phyloP scores from a whole-genome alignment of 2,797 vertebrate genomes.

The Coreius guichenoti region DNA sequence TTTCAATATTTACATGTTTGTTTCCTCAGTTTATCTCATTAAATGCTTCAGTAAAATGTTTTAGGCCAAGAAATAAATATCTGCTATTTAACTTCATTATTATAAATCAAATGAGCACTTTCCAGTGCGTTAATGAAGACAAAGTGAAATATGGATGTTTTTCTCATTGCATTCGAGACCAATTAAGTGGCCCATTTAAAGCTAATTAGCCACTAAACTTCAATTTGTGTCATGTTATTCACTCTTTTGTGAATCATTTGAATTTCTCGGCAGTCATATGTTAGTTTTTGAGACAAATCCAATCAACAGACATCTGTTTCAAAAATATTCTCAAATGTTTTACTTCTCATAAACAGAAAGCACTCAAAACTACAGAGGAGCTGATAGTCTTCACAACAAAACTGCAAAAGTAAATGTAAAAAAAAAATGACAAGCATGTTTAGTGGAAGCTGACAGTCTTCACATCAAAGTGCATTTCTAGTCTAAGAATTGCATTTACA shows the following conservation, averaged over 20 bases:
- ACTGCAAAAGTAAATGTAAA: not conserved
- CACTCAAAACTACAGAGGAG: not conserved
- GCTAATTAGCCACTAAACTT: conserved; percentile 78
- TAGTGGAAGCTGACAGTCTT: not conserved
- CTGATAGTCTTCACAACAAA: not conserved
- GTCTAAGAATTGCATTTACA: conserved; percentile 12
- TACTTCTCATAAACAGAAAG: conserved; percentile 5
- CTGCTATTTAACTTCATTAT: conserved; percentile 68
- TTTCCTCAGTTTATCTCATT: conserved; percentile 60
- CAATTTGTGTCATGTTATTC: conserved; percentile 76
- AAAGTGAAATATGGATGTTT: conserved; percentile 79
- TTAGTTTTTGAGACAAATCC: conserved; percentile 55
- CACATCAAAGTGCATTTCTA: conserved; percentile 8
- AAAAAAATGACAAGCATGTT: not conserved
- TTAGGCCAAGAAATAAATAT: conserved; percentile 62
- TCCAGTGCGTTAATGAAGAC: conserved; percentile 76
- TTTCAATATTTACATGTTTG: conserved; percentile 58
- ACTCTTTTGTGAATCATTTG: conserved; percentile 63
- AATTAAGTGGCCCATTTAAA: conserved; percentile 80
- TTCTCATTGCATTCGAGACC: conserved; percentile 73
- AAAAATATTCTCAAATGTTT: conserved; percentile 33
- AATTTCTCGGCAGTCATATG: conserved; percentile 64
- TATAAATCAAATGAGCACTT: conserved; percentile 72
- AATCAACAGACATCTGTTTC: conserved; percentile 66
- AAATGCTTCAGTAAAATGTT: conserved; percentile 49